Base-by-base conservation (phyloP, 1,140 invertebrate genomes). In the Bicyclus anynana region DNA sequence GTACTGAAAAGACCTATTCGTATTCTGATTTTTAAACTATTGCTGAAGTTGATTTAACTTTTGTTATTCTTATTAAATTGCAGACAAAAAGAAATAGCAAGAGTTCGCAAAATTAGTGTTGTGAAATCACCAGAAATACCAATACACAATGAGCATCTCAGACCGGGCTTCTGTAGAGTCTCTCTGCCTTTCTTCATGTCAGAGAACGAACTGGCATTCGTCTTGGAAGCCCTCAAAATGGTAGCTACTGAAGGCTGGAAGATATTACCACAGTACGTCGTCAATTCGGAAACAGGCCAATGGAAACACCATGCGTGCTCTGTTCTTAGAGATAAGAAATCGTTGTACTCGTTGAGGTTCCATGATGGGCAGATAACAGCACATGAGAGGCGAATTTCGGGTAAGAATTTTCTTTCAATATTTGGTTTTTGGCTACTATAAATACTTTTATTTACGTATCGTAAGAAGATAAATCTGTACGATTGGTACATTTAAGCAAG, bases 221-320 rank as follows among this genome's bases (percentile, higher is more conserved):
- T 97, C 0, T 80, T 97, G 49, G 94, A 96, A 82, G 95, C 96
- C 0, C 81, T 98, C 9, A 94, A 95, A 83, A 94, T 97, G 92
- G 94, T 97, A 0, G 95, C 96, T 0, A 94, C 94, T 0, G 93
- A 97, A 87, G 96, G 95, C 0, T 97, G 96, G 95, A 96, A 96
- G 72, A 90, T 98, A 23, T 78, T 98, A 38, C 96, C 96, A 0
- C 94, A 97, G 72, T 98, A 98, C 74, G 91, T 93, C 5, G 90
- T 96, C 9, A 96, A 97, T 80, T 91, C 94, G 3, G 93, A 97
- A 78, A 97, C 95, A 6, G 96, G 94, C 0, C 96, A 97, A 87
- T 98, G 96, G 95, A 91, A 94, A 56, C 96, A 97, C 78, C 93
- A 94, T 72, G 93, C 94, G 0, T 94, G 95, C 74, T 91, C 93